Evolutionary conservation across 2,888 invertebrate species (phyloP), one percentile per base, ranked within the genome.

Genomic region (Cerastis rubricosa): DNA sequence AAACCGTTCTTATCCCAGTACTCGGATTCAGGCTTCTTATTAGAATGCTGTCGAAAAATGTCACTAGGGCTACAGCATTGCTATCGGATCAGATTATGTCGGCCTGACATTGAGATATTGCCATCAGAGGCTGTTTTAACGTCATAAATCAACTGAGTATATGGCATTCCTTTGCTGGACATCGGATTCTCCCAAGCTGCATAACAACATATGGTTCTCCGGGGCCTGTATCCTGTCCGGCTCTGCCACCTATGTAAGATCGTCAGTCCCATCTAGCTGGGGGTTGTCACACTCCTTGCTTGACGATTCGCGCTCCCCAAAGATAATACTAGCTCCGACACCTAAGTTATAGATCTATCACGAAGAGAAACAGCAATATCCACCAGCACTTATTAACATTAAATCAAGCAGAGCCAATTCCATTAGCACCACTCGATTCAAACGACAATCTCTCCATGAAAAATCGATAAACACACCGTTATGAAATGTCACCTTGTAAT

Each of bases 391-490:
- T 35, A 74, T n/a, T 74, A 74, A 40, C 54, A 65, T 45, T 17
- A 76, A 54, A 57, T 22, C 17, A 77, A 77, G 47, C 77, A 47
- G 66, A 76, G 0, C 75, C 14, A 77, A 76, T 76, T 3, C 1
- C 8, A 66, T 65, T 43, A 65, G 65, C 25, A 65, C 19, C 45
- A 54, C 66, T 25, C 54, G 17, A 75, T 66, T 65, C 12, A 77
- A 77, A 35, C 77, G 57, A 57, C 47, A 66, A 76, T 66, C 77
- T 40, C 40, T 77, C 57, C 66, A 66, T 77, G 75, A 57, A 66
- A 17, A 76, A 77, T 76, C 22, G 54, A 29, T 64, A 77, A 76
- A 76, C 51, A 51, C 51, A 63, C 67, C 51, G 47, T 77, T 29
- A 6, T 57, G 12, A 77, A 66, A 47, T 9, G 22, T 57, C 45